Evolutionary conservation across 2,113 vertebrate genomes (phyloP), one percentile per base, ranked within the genome.

Genomic region (Empidonax alnorum): DNA sequence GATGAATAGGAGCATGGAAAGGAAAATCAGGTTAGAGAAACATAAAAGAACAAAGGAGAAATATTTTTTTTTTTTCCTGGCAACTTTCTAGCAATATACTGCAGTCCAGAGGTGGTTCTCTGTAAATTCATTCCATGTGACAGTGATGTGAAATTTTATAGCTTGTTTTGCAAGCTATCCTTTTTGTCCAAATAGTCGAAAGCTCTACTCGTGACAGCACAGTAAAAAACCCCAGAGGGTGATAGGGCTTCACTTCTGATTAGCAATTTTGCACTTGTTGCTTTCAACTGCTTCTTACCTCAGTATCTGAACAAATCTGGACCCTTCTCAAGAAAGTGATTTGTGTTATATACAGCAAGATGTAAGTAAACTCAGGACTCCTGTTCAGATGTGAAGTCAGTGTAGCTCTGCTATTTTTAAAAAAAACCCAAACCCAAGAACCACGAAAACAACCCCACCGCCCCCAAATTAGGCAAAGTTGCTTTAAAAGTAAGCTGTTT

Each of bases 131-230:
- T 91, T 96, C 31, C 20, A 5, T 28, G 5, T 59, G 78, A 93
- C 55, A 84, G 39, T 81, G 68, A 92, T 87, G 76, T 79, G 87
- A 90, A 87, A 92, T 84, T 73, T 94, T 95, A 77, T 30, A 90
- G 75, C 80, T 94, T 79, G 72, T 91, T 59, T 49, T 23, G 42
- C 91, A 92, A 74, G 47, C n/a, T 76, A 31, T 87, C 53, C 37
- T 90, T 94, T 95, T 85, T 93, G 46, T 86, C 79, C 62, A 71
- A 69, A 23, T 22, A 66, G 30, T 24, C 41, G 35, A 63, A 89
- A 93, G 55, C 58, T 67, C 24, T 74, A 61, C 33, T 83, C 35
- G 6, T 89, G 68, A 76, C 73, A 89, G 71, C 71, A 79, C 2
- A 21, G 59, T 27, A 66, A 90, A 87, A 78, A 93, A 88, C 50